These are phyloP conservation scores for Trachelus troglodyta DNA, from an alignment of 2,888 invertebrate genomes.

Conservation along the genomic window DNA sequence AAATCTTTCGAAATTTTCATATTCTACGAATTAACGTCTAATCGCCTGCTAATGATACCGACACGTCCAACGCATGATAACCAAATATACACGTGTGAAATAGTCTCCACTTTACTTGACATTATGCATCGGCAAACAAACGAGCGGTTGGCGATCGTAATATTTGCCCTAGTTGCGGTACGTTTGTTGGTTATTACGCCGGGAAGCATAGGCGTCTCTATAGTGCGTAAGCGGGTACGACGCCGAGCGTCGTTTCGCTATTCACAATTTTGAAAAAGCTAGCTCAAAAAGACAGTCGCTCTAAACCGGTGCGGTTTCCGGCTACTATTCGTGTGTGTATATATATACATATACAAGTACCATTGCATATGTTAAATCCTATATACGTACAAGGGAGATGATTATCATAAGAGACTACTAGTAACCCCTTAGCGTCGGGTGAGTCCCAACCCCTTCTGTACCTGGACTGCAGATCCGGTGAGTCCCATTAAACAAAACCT, in stretches of 20 bases:
- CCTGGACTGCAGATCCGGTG: not conserved
- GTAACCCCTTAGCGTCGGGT: not conserved
- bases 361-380: not conserved
- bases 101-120: not conserved
- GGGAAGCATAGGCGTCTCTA: not conserved
- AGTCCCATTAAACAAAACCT: not conserved
- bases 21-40: not conserved
- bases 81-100: not conserved
- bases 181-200: not conserved
- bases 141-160: not conserved
- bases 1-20: not conserved
- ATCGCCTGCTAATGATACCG: conserved; percentile 11
- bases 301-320: not conserved
- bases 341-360: not conserved
- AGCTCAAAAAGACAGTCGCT: not conserved
- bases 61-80: not conserved
- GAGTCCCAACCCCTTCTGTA: not conserved
- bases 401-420: not conserved
- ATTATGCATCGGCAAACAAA: not conserved
- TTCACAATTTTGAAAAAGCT: not conserved
- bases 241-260: not conserved
- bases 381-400: not conserved
- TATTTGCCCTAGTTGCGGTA: not conserved
- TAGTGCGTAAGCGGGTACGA: not conserved
- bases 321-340: not conserved